A percentile compares a stretch with the other conserved stretches of the same genome.
phyloP scores from a whole-genome alignment of 1,140 invertebrate genomes.

The Panagrolaimus sp. region DNA sequence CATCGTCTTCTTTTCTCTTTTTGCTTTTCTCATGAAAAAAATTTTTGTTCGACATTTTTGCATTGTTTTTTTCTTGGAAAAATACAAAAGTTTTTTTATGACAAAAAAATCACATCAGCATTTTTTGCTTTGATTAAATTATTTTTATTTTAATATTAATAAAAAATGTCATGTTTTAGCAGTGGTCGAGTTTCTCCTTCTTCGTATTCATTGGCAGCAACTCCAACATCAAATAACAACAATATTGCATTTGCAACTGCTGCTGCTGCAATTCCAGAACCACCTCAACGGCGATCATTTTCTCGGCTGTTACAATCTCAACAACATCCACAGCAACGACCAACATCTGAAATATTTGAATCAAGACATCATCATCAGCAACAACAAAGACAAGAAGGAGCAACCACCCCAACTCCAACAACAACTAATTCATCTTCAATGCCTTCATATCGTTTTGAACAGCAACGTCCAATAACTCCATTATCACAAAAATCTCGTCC shows the following conservation, averaged over 20 bases:
- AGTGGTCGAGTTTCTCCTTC: slow-evolving; percentile 9
- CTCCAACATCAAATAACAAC: neutral
- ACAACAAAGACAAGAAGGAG: neutral
- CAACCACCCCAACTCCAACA: neutral
- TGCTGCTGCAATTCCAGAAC: neutral
- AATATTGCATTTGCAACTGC: neutral
- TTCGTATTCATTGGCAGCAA: no score
- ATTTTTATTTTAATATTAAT: no score
- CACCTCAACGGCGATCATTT: slow-evolving; percentile 9
- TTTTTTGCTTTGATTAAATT: no score
- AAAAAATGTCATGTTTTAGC: neutral
- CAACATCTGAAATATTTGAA: neutral
- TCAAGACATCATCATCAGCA: neutral
- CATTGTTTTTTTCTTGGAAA: no score
- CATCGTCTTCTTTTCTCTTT: no score
- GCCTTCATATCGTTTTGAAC: neutral
- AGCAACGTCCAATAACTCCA: slow-evolving; percentile 6
- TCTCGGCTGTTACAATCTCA: neutral
- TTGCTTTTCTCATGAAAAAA: no score
- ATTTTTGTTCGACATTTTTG: no score
- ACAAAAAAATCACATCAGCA: no score
- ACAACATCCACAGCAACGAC: neutral
- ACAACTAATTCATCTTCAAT: neutral
- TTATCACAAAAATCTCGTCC: neutral
- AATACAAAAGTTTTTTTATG: no score